These are phyloP conservation scores for Zeugodacus cucurbitae DNA, from an alignment of 1,140 invertebrate species.

Conservation along the genomic window DNA sequence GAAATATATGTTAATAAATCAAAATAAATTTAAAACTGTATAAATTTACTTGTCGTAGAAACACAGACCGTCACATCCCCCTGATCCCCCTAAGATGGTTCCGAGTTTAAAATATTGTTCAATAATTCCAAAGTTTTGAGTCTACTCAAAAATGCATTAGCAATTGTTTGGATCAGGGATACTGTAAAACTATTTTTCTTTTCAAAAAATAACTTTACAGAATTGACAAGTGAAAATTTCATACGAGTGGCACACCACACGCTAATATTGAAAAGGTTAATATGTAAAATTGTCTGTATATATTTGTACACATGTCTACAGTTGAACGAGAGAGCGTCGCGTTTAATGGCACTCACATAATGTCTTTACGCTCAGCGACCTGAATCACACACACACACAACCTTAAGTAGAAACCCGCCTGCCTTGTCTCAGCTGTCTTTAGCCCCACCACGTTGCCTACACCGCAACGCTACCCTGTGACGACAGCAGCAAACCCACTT, in stretches of 20 bases:
- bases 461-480: not conserved
- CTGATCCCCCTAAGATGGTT: no score
- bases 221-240: not conserved
- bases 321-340: not conserved
- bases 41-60: no score
- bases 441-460: not conserved
- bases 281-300: not conserved
- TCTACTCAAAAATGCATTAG: no score
- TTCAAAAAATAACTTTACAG: no score
- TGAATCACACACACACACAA: not conserved
- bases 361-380: not conserved
- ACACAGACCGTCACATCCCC: no score
- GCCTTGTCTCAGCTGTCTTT: not conserved
- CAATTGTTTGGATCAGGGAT: no score
- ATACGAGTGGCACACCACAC: not conserved
- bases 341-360: not conserved
- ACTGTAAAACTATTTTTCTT: no score
- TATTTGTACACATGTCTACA: not conserved
- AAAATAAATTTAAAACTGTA: no score
- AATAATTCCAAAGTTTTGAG: no score
- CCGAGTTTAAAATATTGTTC: no score
- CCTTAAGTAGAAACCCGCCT: not conserved
- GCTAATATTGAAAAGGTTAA: not conserved
- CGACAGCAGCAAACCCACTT: slow-evolving; percentile 22
- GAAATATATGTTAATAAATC: no score